These are phyloP conservation scores for Nomada goodeniana DNA, from an alignment of 2,888 invertebrate species.

Conservation along the genomic window DNA sequence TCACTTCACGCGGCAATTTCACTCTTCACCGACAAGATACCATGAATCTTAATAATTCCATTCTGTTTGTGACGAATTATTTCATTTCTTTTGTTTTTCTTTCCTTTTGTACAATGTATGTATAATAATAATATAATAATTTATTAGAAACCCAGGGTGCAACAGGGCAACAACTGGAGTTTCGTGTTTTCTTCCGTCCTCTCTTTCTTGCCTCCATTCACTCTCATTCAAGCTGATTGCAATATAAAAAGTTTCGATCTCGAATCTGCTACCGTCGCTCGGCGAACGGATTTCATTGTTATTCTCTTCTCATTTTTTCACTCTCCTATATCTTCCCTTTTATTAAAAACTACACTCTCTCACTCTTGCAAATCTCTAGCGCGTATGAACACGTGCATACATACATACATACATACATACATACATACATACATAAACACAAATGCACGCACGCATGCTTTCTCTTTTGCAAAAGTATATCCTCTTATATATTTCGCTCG, in stretches of 20 bases:
- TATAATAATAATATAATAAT: conserved; percentile 61
- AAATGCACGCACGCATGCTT: conserved; percentile 16
- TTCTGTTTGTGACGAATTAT: conserved; percentile 26
- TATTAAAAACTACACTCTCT: conserved; percentile 54
- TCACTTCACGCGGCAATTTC: not conserved
- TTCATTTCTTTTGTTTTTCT: conserved; percentile 24
- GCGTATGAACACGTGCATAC: conserved; percentile 33
- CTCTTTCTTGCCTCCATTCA: conserved; percentile 40
- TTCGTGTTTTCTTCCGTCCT: conserved; percentile 45
- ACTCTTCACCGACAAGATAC: conserved; percentile 40
- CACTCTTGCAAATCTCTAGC: conserved; percentile 46
- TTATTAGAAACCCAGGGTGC: conserved; percentile 43
- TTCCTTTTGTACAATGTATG: conserved; percentile 73
- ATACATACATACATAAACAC: conserved; percentile 31
- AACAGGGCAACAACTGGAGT: conserved; percentile 42
- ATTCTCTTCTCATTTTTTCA: conserved; percentile 8
- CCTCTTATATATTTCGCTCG: conserved; percentile 21
- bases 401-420: conserved; percentile 23
- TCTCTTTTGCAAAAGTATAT: conserved; percentile 27
- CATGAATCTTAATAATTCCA: conserved; percentile 53
- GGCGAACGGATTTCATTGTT: conserved; percentile 60
- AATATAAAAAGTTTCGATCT: conserved; percentile 71
- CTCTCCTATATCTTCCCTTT: conserved; percentile 12
- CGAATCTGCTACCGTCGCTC: conserved; percentile 64
- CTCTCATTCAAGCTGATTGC: conserved; percentile 68